Percentiles rank a stretch among this genome's conserved stretches.
Conservation (phyloP, 2,797 vertebrate genomes). For the Sylvilagus floridanus region DNA sequence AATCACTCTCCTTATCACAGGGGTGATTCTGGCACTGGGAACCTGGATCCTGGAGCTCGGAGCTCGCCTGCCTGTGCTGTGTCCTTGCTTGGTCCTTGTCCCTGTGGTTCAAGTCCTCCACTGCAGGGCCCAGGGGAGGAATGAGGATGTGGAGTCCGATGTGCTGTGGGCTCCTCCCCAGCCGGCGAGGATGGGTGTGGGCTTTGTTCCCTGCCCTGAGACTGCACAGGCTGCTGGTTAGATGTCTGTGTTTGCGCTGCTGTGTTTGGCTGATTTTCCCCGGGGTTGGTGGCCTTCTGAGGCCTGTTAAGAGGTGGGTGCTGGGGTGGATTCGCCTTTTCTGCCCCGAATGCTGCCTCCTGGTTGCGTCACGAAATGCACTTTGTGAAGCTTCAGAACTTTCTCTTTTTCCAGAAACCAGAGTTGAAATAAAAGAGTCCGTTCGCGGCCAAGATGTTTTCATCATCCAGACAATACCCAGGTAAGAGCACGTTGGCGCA, state of each 20-base stretch:
- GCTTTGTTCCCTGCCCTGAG: too few relatives aligned
- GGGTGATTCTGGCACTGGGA: background rate
- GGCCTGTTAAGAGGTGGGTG: background rate
- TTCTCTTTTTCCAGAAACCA: slow-evolving; percentile 92
- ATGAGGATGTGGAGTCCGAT: too few relatives aligned
- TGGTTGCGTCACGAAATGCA: background rate
- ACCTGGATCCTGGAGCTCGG: background rate
- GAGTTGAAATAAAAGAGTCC: slow-evolving; percentile 99
- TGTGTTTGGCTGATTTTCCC: too few relatives aligned
- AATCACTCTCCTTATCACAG: background rate
- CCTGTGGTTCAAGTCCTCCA: too few relatives aligned
- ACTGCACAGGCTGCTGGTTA: too few relatives aligned
- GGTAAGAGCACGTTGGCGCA: slow-evolving; percentile 87
- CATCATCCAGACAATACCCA: slow-evolving; percentile 99
- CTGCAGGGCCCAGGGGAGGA: background rate
- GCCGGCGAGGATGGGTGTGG: too few relatives aligned
- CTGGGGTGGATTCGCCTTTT: background rate
- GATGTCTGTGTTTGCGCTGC: too few relatives aligned
- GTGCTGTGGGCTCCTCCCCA: too few relatives aligned
- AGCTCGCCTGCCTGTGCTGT: too few relatives aligned
- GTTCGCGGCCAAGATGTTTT: slow-evolving; percentile 98
- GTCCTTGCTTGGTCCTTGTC: too few relatives aligned
- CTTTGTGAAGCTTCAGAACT: background rate
- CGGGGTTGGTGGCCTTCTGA: background rate
- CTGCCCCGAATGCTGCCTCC: background rate